Percentiles rank a stretch among this genome's conserved stretches.
Conservation (phyloP, 35 echinoderm and acorn worm species). For the Patiria miniata region DNA sequence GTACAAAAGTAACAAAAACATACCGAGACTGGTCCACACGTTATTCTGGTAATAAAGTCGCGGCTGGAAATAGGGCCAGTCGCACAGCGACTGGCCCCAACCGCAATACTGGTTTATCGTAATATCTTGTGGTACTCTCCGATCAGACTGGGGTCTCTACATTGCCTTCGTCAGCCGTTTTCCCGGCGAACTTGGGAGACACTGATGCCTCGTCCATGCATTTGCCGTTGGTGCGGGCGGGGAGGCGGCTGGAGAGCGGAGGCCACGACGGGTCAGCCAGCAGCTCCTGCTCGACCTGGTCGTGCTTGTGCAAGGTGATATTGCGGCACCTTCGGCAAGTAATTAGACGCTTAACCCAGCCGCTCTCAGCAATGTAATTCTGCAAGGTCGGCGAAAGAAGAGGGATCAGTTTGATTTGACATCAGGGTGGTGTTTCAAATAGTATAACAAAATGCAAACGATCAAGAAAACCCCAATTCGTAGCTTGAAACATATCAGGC, state of each 20-base stretch:
- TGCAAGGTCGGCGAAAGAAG: neutral
- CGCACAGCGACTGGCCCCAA: neutral
- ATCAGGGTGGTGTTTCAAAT: too few species aligned
- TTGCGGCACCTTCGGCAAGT: conserved; percentile 66
- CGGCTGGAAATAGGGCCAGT: neutral
- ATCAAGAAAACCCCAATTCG: too few species aligned
- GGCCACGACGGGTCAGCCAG: conserved; percentile 74
- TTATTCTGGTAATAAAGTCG: neutral
- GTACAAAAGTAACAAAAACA: conserved; percentile 28
- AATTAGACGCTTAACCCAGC: conserved; percentile 45
- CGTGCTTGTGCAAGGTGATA: conserved; percentile 45
- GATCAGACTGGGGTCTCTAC: conserved; percentile 8
- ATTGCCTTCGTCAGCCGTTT: neutral
- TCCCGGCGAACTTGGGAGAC: neutral
- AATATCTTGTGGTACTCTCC: neutral
- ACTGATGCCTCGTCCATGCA: neutral
- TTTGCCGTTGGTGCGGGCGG: conserved; percentile 24
- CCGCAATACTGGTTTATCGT: neutral
- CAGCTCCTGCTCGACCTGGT: conserved; percentile 54
- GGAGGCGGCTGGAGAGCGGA: conserved; percentile 41
- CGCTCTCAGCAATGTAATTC: conserved; percentile 77
- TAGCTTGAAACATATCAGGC: too few species aligned
- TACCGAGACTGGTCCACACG: neutral
- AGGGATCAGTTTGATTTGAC: neutral
- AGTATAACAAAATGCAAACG: too few species aligned